Conservation (phyloP, 2,888 invertebrate genomes). For the Cynaeus angustus region DNA sequence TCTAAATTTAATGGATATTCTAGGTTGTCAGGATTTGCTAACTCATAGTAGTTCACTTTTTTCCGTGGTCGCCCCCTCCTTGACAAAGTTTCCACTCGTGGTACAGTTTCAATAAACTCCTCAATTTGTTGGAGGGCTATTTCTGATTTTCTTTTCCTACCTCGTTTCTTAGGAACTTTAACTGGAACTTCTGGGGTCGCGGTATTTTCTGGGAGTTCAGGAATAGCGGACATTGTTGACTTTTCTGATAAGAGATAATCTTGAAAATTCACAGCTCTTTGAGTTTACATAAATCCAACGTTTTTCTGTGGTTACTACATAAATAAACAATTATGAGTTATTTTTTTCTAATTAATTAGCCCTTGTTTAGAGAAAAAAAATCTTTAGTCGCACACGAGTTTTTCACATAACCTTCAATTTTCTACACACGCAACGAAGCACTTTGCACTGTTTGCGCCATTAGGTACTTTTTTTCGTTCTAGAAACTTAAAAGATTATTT, state of each 20-base stretch:
- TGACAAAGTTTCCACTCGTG: slow-evolving; percentile 41
- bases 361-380: not conserved
- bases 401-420: slow-evolving; percentile 5
- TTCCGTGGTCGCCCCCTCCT: slow-evolving; percentile 58
- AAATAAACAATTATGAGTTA: no score
- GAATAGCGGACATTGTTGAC: slow-evolving; percentile 5
- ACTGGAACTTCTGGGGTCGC: slow-evolving; percentile 1
- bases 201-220: not conserved
- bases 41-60: slow-evolving; percentile 58
- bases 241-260: not conserved
- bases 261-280: not conserved
- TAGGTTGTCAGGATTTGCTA: slow-evolving; percentile 53
- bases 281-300: not conserved
- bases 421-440: not conserved
- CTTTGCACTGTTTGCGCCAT: not conserved
- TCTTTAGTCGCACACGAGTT: slow-evolving; percentile 6
- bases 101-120: slow-evolving; percentile 8
- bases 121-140: slow-evolving; percentile 5
- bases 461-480: slow-evolving; percentile 3
- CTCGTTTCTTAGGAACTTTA: slow-evolving; percentile 31
- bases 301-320: not conserved
- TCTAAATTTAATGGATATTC: slow-evolving; percentile 5
- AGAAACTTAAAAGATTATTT: not conserved
- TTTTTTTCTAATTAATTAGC: not conserved
- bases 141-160: slow-evolving; percentile 38